Percentiles rank a stretch among this genome's conserved stretches.
Conservation (phyloP, 2,113 vertebrate species). For the Engystomops pustulosus region DNA sequence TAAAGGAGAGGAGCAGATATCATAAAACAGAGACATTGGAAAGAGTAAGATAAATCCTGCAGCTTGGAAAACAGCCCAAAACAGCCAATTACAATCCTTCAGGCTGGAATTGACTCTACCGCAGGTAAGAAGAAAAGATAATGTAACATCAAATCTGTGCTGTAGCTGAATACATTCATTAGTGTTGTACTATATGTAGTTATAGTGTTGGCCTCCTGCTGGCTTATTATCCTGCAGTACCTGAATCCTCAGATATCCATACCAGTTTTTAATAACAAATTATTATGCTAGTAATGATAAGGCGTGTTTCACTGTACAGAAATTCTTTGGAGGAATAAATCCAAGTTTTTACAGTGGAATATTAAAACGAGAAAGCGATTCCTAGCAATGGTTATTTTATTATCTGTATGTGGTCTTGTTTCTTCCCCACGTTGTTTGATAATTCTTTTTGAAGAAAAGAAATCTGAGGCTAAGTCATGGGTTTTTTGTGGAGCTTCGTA, state of each 20-base stretch:
- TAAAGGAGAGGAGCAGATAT: conserved; percentile 14
- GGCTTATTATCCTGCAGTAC: not conserved
- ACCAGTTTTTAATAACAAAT: not conserved
- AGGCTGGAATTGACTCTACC: conserved; percentile 6
- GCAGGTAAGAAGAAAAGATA: conserved; percentile 3
- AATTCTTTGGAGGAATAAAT: not conserved
- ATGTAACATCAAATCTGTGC: conserved; percentile 4
- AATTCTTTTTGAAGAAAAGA: too few species aligned
- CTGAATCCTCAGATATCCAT: not conserved
- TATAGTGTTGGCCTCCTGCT: conserved; percentile 4
- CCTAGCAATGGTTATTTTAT: not conserved
- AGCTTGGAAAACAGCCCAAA: conserved; percentile 43
- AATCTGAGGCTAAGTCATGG: too few species aligned
- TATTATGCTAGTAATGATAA: conserved; percentile 2
- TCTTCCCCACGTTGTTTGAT: too few species aligned
- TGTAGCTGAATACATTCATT: conserved; percentile 9
- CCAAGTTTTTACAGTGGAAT: not conserved
- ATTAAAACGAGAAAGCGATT: not conserved
- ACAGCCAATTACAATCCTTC: conserved; percentile 13
- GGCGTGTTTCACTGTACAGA: not conserved
- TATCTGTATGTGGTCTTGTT: conserved; percentile 41
- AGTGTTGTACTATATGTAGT: not conserved
- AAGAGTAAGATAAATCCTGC: conserved; percentile 12
- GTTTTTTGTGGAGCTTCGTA: too few species aligned
- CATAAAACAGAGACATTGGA: conserved; percentile 21